phyloP scores from a whole-genome alignment of 1,140 invertebrate species.

The Trichonephila clavipes region DNA sequence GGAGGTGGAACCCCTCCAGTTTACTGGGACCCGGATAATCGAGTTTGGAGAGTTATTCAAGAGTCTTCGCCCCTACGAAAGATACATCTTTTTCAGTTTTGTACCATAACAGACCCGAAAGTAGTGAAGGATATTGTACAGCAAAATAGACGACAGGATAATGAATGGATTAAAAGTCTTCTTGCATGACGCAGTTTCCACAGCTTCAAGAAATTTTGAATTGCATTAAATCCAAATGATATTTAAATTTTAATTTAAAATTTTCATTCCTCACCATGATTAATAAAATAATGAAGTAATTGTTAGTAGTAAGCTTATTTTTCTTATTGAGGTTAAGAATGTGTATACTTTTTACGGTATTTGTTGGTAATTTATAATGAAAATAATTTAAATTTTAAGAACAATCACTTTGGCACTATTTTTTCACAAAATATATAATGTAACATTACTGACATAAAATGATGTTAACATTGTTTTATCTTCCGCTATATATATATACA shows the following conservation, averaged over 20 bases:
- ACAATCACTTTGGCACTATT: too few species aligned
- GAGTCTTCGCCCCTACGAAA: slow-evolving; percentile 9
- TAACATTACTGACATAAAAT: too few species aligned
- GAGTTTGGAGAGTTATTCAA: neutral
- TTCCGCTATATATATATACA: too few species aligned
- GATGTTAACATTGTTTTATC: too few species aligned
- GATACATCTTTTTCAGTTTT: neutral
- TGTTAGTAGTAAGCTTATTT: too few species aligned
- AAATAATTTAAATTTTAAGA: too few species aligned
- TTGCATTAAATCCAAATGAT: neutral
- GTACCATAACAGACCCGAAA: neutral
- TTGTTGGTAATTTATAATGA: too few species aligned
- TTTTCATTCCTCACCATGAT: neutral
- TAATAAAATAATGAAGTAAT: neutral
- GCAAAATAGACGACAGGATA: neutral
- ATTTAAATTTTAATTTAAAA: neutral
- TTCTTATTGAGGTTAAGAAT: too few species aligned
- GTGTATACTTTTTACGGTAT: too few species aligned
- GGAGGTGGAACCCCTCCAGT: neutral
- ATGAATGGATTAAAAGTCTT: neutral
- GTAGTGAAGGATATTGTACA: neutral
- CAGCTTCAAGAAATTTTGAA: neutral
- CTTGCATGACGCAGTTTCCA: neutral
- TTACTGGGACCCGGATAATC: neutral
- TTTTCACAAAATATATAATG: too few species aligned